phyloP scores from a whole-genome alignment of 2,888 invertebrate genomes.

The Tinea trinotella region DNA sequence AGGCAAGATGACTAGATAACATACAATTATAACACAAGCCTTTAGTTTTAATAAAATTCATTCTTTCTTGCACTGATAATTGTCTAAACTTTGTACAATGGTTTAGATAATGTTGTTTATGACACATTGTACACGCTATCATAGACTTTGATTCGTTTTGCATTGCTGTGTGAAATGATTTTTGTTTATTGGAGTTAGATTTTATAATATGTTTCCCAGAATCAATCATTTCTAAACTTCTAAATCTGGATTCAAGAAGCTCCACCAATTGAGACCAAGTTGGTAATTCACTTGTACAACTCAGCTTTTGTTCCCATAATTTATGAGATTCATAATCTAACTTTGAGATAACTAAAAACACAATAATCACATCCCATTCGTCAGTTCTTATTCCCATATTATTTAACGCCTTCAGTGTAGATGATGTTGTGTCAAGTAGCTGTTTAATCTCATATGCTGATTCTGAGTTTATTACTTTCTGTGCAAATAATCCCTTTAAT shows the following conservation, averaged over 20 bases:
- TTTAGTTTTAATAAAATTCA: conserved; percentile 22
- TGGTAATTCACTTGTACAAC: conserved; percentile 13
- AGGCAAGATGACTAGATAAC: no score
- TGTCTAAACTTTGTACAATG: conserved; percentile 22
- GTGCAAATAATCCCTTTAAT: conserved; percentile 24
- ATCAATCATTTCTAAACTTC: conserved; percentile 22
- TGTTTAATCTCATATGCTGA: conserved; percentile 21
- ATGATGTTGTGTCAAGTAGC: conserved; percentile 23
- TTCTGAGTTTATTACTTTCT: conserved; percentile 21
- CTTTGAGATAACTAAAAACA: conserved; percentile 24
- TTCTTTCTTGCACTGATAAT: conserved; percentile 18
- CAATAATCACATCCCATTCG: conserved; percentile 22
- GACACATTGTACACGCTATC: conserved; percentile 20
- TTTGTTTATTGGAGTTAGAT: conserved; percentile 15
- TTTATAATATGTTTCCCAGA: background rate
- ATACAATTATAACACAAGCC: no score
- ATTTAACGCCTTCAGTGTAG: conserved; percentile 22
- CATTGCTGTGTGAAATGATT: conserved; percentile 19
- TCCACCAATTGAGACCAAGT: conserved; percentile 18
- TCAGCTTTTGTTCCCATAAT: conserved; percentile 27
- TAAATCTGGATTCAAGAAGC: conserved; percentile 22
- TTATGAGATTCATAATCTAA: conserved; percentile 25
- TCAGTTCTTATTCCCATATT: conserved; percentile 22
- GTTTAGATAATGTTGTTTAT: conserved; percentile 20
- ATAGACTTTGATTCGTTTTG: conserved; percentile 9